Evolutionary conservation across 2,888 invertebrate genomes (phyloP).

Genomic region (Notodonta dromedarius): DNA sequence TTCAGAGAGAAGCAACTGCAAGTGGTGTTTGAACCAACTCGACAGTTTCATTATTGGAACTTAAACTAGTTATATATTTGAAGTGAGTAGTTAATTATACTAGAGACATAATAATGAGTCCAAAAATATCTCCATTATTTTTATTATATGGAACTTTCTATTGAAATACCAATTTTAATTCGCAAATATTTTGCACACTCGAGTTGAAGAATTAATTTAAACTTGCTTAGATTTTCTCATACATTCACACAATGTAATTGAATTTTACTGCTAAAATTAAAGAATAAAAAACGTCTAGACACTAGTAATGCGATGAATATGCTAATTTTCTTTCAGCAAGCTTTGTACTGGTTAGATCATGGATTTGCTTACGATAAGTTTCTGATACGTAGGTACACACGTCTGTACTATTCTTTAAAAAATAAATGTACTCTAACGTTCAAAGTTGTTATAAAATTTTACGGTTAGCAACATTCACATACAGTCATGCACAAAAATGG

Average conservation of each 20-base stretch:
- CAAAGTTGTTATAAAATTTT: constrained; percentile 44
- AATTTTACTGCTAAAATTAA: not conserved
- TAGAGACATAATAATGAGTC: no score
- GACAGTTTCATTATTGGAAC: no score
- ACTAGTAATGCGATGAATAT: not conserved
- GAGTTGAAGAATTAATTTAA: not conserved
- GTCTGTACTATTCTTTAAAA: constrained; percentile 5
- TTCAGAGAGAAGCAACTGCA: no score
- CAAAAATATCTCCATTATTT: no score
- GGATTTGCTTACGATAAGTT: not conserved
- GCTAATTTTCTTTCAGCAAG: not conserved
- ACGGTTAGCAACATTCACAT: constrained; percentile 40
- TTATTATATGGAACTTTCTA: constrained; percentile 6
- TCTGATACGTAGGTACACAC: not conserved
- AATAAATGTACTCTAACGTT: constrained; percentile 31
- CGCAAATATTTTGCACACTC: not conserved
- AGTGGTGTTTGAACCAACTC: no score
- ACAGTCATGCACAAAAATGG: constrained; percentile 55
- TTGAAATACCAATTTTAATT: not conserved
- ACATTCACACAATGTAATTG: not conserved
- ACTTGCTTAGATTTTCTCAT: not conserved
- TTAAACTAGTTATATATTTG: no score
- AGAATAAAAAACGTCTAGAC: constrained; percentile 4
- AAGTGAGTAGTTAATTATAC: no score
- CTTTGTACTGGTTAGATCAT: not conserved